phyloP scores from a whole-genome alignment of 2,797 vertebrate genomes.

The Pelobates cultripes region DNA sequence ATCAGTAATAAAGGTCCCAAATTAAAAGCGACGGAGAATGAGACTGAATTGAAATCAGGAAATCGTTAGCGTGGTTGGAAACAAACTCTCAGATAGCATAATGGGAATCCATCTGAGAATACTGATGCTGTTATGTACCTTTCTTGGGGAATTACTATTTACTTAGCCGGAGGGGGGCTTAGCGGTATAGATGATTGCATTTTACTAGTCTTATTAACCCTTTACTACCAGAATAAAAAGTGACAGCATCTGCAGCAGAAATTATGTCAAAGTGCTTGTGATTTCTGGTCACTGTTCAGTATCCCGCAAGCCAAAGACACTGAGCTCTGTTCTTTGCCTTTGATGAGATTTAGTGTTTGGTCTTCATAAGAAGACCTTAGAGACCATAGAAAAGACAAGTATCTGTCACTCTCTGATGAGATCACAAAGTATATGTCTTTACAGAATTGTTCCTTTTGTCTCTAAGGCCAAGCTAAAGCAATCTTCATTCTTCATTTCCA shows the following conservation, averaged over 20 bases:
- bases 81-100: conserved; percentile 33
- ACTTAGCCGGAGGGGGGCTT: conserved; percentile 36
- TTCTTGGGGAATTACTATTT: conserved; percentile 38
- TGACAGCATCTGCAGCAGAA: background rate
- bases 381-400: background rate
- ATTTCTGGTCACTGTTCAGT: background rate
- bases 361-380: conserved; percentile 15
- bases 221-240: background rate
- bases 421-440: conserved; percentile 1
- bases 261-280: background rate
- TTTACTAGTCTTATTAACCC: conserved; percentile 22
- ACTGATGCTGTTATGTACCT: conserved; percentile 32
- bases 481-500: conserved; percentile 20
- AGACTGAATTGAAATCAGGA: conserved; percentile 35
- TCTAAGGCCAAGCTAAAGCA: conserved; percentile 31
- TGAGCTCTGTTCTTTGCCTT: background rate
- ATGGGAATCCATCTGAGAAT: conserved; percentile 34
- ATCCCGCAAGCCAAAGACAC: background rate
- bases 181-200: conserved; percentile 12
- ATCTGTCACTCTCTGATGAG: conserved; percentile 5
- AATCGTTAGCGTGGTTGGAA: conserved; percentile 36
- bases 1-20: conserved; percentile 38
- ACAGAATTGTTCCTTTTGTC: conserved; percentile 5
- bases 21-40: conserved; percentile 35
- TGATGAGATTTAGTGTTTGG: conserved; percentile 8